Conservation (phyloP, 2,888 invertebrate genomes). For the Perithous albicinctus region DNA sequence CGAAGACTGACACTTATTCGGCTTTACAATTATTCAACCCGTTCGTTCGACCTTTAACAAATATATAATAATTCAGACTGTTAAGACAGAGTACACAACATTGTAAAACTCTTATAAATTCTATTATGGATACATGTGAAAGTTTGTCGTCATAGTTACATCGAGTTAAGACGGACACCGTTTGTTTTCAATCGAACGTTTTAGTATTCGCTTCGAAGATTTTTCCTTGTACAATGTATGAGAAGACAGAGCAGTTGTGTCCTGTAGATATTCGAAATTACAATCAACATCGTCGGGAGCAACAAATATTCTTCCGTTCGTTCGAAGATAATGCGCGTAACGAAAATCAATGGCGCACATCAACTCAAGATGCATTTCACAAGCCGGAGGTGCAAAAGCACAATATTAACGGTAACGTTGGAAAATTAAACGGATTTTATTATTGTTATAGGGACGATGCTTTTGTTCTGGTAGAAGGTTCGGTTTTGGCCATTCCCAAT, state of each 20-base stretch:
- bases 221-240: not conserved
- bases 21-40: not conserved
- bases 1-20: not conserved
- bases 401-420: constrained; percentile 26
- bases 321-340: constrained; percentile 12
- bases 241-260: constrained; percentile 8
- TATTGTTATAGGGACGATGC: too few relatives aligned
- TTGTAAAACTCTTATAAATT: not conserved
- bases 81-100: not conserved
- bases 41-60: not conserved
- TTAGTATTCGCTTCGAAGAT: not conserved
- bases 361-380: constrained; percentile 45
- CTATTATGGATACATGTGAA: not conserved
- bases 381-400: constrained; percentile 15
- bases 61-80: not conserved
- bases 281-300: constrained; percentile 5
- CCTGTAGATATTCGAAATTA: constrained; percentile 1
- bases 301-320: constrained; percentile 6
- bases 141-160: constrained; percentile 12
- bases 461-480: too few relatives aligned
- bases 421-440: not conserved
- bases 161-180: not conserved
- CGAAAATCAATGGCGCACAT: constrained; percentile 50
- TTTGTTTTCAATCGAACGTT: not conserved
- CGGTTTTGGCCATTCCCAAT: too few relatives aligned